Evolutionary conservation across 1,140 invertebrate genomes (phyloP), one percentile per base, ranked within the genome.

Genomic region (Drosophila fuyamai): DNA sequence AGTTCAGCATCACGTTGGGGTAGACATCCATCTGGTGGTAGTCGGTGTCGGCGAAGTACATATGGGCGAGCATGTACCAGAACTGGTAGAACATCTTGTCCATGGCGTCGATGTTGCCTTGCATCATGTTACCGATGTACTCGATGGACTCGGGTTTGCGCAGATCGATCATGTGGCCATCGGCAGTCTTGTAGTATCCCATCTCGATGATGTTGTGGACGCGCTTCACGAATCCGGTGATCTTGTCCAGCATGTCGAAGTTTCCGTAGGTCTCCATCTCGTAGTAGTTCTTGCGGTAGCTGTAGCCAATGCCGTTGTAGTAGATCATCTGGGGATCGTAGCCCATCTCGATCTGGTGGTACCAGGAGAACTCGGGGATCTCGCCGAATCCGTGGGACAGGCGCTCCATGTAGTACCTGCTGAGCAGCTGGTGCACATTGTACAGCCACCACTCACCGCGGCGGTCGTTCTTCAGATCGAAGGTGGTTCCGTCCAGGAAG

Each of bases 341-440:
- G 32, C 50, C 50, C 50, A 53, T 53, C 50, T 53, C 50, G 29
- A 95, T 91, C 51, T 93, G 88, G 54, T 94, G 92, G 72, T 93
- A 59, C 84, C 89, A 94, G 6, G 92, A 93, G 91, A 95, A 94
- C 63, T 94, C 93, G 47, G 94, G 93, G 46, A 95, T 94, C 63
- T 95, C 94, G 36, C 94, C 94, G n/a, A 95, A 61, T 36, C 93
- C 94, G 66, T 95, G 94, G 13, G 94, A 94, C 35, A 95, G 85
- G 82, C 95, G 94, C 79, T 96, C 95, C 82, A 96, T 86, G 81
- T 94, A 94, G 91, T 96, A 96, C 73, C 95, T 94, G 32, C 94
- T 93, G 73, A 92, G 9, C 57, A 95, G 73, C 70, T 95, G 50
- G 50, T 53, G 50, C 50, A 53, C 50, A 14, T 53, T 53, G 50